Evolutionary conservation across 2,888 invertebrate genomes (phyloP).

Genomic region (Eupithecia dodoneata): DNA sequence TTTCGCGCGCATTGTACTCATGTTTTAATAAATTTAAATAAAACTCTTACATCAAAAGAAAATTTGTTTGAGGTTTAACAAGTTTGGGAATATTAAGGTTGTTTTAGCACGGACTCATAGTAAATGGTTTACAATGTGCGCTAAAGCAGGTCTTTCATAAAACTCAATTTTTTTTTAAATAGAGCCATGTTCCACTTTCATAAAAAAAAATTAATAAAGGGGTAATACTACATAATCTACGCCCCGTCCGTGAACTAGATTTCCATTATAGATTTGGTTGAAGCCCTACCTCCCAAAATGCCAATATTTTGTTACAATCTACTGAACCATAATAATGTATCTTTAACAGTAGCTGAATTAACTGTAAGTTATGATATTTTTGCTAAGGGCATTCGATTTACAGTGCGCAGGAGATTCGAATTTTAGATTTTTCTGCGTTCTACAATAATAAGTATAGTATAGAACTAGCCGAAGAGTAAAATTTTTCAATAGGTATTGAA

Average conservation of each 20-base stretch:
- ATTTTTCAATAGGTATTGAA: no score
- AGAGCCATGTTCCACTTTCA: no score
- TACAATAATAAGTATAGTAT: no score
- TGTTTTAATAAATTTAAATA: no score
- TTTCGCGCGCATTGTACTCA: no score
- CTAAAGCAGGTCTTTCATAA: no score
- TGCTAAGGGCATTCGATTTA: neutral
- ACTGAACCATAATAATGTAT: neutral
- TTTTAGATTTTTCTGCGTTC: neutral
- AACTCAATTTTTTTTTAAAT: no score
- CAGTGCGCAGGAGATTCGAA: neutral
- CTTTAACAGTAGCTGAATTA: constrained; percentile 24
- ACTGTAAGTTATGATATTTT: constrained; percentile 27
- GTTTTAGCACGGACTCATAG: no score
- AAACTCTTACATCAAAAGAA: neutral
- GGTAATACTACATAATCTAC: neutral
- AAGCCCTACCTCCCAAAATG: constrained; percentile 30
- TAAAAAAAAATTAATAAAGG: neutral
- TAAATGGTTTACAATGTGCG: neutral
- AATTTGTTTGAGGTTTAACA: neutral
- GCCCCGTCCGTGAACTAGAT: neutral
- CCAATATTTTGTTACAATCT: constrained; percentile 37
- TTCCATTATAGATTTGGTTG: neutral
- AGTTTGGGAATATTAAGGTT: no score
- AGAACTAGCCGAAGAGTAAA: neutral